Evolutionary conservation across 2,888 invertebrate genomes (phyloP), one percentile per base, ranked within the genome.

Genomic region (Tipula unca): DNA sequence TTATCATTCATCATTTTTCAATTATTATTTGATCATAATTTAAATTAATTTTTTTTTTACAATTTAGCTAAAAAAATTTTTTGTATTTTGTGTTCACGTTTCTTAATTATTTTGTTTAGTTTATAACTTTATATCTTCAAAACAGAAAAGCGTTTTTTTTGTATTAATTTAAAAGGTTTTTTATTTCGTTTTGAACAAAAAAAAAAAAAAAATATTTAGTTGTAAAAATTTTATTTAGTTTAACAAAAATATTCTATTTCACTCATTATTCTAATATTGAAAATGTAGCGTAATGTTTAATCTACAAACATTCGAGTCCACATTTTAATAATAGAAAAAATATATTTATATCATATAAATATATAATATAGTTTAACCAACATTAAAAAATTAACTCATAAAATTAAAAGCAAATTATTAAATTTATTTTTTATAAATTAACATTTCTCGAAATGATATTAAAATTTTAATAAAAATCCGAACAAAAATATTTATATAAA

Each of bases 21-120:
- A 32, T 83, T 83, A 35, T 83, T 83, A 29, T 83, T 32, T 83
- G 29, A 36, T 36, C 84, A 84, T 36, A 84, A 84, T 36, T 84
- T 84, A 84, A 39, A 20, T 84, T 20, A 84, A 84, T 84, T 84
- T 48, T 20, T 32, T 84, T 84, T 84, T 84, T 84, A 36, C 36
- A 84, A 84, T 84, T 84, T 84, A 36, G 84, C 36, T 84, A 84
- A 84, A 84, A 36, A 32, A 84, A 84, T 84, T 84, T 32, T 36
- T 84, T 84, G 32, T 84, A 36, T 84, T 84, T 84, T 84, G 32
- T 84, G 36, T 84, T 84, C 36, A 36, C 84, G 84, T 36, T 84
- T 84, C 36, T 84, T 84, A 36, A 14, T 84, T 84, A 29, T 29
- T 35, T 84, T 84, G 5, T 36, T 36, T 84, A n/a, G 13, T 84